These are phyloP conservation scores for Diadegma fenestrale DNA, from an alignment of 2,888 invertebrate species.

Conservation along the genomic window DNA sequence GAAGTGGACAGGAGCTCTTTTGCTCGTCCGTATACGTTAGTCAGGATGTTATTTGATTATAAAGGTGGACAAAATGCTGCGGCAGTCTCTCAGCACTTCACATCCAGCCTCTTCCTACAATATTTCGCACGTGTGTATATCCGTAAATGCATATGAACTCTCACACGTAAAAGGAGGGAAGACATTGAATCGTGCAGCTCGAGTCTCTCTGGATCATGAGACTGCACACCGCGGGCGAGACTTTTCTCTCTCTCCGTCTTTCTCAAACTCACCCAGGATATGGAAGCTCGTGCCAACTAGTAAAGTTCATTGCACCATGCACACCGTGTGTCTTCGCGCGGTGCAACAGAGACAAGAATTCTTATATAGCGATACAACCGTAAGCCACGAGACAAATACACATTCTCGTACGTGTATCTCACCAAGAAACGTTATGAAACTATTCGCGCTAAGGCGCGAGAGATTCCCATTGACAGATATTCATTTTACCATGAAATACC, in stretches of 20 bases:
- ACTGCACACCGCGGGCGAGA: conserved; percentile 56
- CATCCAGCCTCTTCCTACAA: conserved; percentile 9
- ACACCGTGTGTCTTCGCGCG: conserved; percentile 23
- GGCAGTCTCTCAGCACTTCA: conserved; percentile 44
- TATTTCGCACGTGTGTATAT: conserved; percentile 4
- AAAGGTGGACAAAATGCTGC: conserved; percentile 52
- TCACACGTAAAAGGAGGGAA: conserved; percentile 18
- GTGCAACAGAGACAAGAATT: conserved; percentile 47
- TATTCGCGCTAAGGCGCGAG: conserved; percentile 26
- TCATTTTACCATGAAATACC: conserved; percentile 9
- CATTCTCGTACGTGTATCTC: conserved; percentile 14
- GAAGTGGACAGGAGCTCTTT: conserved; percentile 7
- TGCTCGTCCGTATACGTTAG: conserved; percentile 8
- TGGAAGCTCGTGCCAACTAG: conserved; percentile 70
- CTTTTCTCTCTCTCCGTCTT: conserved; percentile 14
- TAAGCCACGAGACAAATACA: conserved; percentile 38
- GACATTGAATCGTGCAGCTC: conserved; percentile 39
- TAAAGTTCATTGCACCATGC: conserved; percentile 73
- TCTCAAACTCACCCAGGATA: conserved; percentile 26
- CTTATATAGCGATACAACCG: conserved; percentile 47
- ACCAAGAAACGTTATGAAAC: conserved; percentile 43
- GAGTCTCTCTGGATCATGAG: conserved; percentile 51
- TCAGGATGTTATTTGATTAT: conserved; percentile 43
- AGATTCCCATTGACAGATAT: conserved; percentile 59
- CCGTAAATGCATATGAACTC: conserved; percentile 6